Percentiles rank a stretch among this genome's conserved stretches.
Evolutionary conservation across 2,888 invertebrate genomes (phyloP).

Genomic region (Matsumyia berberina): DNA sequence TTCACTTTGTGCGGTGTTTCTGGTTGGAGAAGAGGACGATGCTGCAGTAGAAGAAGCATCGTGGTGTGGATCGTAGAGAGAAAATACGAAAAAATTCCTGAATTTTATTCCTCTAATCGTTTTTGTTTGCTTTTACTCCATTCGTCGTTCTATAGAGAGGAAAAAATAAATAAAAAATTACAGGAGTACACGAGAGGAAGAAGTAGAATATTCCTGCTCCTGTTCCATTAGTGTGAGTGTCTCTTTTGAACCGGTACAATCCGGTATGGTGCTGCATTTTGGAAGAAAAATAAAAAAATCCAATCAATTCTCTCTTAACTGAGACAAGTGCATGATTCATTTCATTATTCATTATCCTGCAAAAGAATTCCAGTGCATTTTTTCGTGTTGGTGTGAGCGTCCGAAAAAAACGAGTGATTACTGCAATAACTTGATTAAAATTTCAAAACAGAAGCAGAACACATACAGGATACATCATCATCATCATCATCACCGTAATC

Average conservation of each 20-base stretch:
- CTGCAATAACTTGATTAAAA: slow-evolving; percentile 52
- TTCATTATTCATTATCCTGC: slow-evolving; percentile 60
- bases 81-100: slow-evolving; percentile 59
- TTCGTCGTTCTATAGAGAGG: slow-evolving; percentile 29
- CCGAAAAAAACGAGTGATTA: too few species aligned
- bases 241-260: slow-evolving; percentile 67
- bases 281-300: slow-evolving; percentile 29
- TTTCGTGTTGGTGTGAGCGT: slow-evolving; percentile 2
- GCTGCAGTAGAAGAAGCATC: slow-evolving; percentile 59
- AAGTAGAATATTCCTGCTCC: slow-evolving; percentile 23
- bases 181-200: slow-evolving; percentile 27
- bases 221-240: slow-evolving; percentile 37
- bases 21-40: slow-evolving; percentile 65
- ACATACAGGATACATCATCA: slow-evolving; percentile 47
- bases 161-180: neutral
- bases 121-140: slow-evolving; percentile 46
- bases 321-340: slow-evolving; percentile 71
- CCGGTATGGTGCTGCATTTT: slow-evolving; percentile 47
- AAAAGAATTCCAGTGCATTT: slow-evolving; percentile 43
- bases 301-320: slow-evolving; percentile 63
- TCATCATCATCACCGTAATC: neutral
- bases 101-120: slow-evolving; percentile 31
- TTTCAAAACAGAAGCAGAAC: slow-evolving; percentile 53
- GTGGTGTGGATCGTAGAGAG: too few species aligned
- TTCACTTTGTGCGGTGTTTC: slow-evolving; percentile 59